phyloP scores from a whole-genome alignment of 1,140 invertebrate species.

The Scylla paramamosain region DNA sequence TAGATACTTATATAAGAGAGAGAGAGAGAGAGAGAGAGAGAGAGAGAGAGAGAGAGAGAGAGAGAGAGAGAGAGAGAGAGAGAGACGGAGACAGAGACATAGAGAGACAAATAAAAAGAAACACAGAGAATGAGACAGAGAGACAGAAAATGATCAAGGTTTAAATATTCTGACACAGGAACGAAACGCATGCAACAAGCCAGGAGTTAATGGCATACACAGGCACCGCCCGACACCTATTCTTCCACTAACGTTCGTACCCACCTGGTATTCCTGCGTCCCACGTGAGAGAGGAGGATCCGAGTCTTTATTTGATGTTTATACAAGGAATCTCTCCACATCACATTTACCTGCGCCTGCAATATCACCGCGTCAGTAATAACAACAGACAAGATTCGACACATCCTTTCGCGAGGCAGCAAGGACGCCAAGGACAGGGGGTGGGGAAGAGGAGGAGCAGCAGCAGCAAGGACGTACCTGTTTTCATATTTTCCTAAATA shows the following conservation, averaged over 20 bases:
- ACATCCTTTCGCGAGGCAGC: not conserved
- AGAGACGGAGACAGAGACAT: too few species aligned
- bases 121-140: too few species aligned
- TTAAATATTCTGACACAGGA: not conserved
- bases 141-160: too few species aligned
- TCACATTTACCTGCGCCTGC: not conserved
- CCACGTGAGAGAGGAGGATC: too few species aligned
- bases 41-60: too few species aligned
- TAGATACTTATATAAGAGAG: too few species aligned
- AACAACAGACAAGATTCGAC: not conserved
- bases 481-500: not conserved
- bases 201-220: not conserved
- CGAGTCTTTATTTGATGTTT: not conserved
- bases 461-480: not conserved
- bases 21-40: too few species aligned
- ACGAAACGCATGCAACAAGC: not conserved
- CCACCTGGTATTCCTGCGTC: not conserved
- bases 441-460: not conserved
- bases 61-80: too few species aligned
- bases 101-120: too few species aligned
- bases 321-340: not conserved
- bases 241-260: not conserved
- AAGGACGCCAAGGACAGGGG: not conserved
- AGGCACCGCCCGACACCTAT: not conserved
- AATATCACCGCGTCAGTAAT: not conserved